These are phyloP conservation scores for Puntigrus tetrazona DNA, from an alignment of 2,113 vertebrate species.

Conservation along the genomic window DNA sequence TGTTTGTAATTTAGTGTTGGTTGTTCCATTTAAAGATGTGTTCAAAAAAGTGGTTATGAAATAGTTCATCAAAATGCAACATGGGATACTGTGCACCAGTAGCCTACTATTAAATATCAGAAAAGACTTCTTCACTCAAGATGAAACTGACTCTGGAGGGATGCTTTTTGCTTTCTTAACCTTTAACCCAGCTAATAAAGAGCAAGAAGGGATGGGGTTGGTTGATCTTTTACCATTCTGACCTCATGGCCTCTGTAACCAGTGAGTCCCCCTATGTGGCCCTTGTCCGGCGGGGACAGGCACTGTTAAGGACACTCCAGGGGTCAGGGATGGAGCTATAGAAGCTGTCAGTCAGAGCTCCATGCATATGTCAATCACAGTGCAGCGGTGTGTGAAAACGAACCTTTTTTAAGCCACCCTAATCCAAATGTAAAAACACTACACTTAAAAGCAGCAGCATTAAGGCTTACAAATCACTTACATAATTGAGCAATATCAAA, in stretches of 20 bases:
- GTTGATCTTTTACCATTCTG: conserved; percentile 54
- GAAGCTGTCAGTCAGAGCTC: conserved; percentile 68
- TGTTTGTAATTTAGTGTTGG: background rate
- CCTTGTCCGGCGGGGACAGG: conserved; percentile 60
- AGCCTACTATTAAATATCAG: conserved; percentile 25
- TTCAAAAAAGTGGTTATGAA: background rate
- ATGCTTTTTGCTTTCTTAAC: conserved; percentile 65
- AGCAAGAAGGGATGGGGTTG: conserved; percentile 56
- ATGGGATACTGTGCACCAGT: conserved; percentile 18
- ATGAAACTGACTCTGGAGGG: conserved; percentile 58
- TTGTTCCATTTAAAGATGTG: background rate
- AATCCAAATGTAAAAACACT: conserved; percentile 46
- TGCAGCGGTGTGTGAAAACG: conserved; percentile 6
- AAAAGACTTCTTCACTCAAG: conserved; percentile 18
- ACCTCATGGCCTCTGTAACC: conserved; percentile 45
- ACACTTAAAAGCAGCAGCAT: conserved; percentile 14
- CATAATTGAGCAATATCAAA: conserved; percentile 34
- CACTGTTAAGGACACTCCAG: conserved; percentile 61
- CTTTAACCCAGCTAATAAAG: conserved; percentile 65
- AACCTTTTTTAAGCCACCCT: conserved; percentile 3
- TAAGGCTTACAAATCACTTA: conserved; percentile 38
- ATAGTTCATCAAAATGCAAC: conserved; percentile 3
- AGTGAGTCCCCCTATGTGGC: conserved; percentile 57
- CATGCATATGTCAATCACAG: conserved; percentile 72
- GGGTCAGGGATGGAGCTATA: conserved; percentile 65